Evolutionary conservation across 2,888 invertebrate species (phyloP).

Genomic region (Clanis bilineata): DNA sequence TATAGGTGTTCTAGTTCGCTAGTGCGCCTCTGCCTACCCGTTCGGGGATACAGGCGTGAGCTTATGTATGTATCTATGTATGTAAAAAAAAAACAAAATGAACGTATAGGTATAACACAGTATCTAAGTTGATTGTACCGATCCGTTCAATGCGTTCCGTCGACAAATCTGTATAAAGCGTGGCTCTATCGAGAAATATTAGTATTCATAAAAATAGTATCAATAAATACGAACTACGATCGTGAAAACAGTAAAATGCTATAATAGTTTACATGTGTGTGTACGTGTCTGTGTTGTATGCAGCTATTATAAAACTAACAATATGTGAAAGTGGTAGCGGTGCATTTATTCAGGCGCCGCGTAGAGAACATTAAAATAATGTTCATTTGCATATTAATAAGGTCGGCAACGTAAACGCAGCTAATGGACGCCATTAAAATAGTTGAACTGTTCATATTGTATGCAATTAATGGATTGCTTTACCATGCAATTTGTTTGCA

Average conservation of each 20-base stretch:
- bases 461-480: constrained; percentile 46
- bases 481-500: constrained; percentile 1
- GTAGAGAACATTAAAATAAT: constrained; percentile 53
- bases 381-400: constrained; percentile 64
- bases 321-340: constrained; percentile 34
- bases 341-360: constrained; percentile 19
- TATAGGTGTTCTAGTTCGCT: too few species aligned
- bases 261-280: neutral
- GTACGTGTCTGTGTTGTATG: constrained; percentile 18
- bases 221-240: neutral
- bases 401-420: constrained; percentile 56
- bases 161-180: too few species aligned
- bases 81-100: too few species aligned
- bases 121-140: too few species aligned
- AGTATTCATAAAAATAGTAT: neutral
- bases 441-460: constrained; percentile 59
- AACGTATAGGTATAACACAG: too few species aligned
- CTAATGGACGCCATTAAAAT: constrained; percentile 64
- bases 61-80: too few species aligned
- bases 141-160: too few species aligned
- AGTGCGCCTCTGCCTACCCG: too few species aligned
- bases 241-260: neutral
- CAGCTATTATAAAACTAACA: constrained; percentile 29
- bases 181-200: neutral
- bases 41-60: too few species aligned